These are phyloP conservation scores for Oligia latruncula DNA, from an alignment of 2,888 invertebrate genomes.

Conservation along the genomic window DNA sequence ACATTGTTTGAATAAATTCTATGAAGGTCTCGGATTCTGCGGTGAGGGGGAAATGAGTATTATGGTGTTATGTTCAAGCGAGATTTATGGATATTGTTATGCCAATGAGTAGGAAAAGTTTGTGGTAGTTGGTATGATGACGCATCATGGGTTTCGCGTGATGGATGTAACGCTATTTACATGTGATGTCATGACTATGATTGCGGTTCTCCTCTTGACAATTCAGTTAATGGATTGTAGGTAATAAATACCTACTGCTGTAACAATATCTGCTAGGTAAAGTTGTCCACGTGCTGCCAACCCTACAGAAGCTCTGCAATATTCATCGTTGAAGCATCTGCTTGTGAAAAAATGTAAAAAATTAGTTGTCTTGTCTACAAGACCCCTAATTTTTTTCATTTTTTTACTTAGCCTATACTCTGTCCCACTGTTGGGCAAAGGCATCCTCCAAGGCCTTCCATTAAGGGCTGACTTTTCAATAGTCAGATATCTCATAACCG, in stretches of 20 bases:
- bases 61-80: conserved; percentile 44
- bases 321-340: neutral
- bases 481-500: no score
- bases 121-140: neutral
- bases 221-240: no score
- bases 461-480: no score
- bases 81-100: conserved; percentile 17
- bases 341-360: no score
- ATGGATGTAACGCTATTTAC: conserved; percentile 1
- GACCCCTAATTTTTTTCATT: no score
- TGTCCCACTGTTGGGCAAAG: neutral
- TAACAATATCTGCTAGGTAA: neutral
- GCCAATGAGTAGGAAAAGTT: neutral
- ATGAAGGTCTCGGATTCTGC: conserved; percentile 58
- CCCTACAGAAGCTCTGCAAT: neutral
- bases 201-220: no score
- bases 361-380: neutral
- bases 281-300: neutral
- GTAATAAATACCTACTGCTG: no score
- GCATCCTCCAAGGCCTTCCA: neutral
- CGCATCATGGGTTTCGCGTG: no score
- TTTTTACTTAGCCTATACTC: neutral
- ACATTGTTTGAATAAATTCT: conserved; percentile 57
- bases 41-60: conserved; percentile 49
- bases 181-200: neutral